These are phyloP conservation scores for Hestina assimilis DNA, from an alignment of 1,140 invertebrate genomes.

Conservation along the genomic window DNA sequence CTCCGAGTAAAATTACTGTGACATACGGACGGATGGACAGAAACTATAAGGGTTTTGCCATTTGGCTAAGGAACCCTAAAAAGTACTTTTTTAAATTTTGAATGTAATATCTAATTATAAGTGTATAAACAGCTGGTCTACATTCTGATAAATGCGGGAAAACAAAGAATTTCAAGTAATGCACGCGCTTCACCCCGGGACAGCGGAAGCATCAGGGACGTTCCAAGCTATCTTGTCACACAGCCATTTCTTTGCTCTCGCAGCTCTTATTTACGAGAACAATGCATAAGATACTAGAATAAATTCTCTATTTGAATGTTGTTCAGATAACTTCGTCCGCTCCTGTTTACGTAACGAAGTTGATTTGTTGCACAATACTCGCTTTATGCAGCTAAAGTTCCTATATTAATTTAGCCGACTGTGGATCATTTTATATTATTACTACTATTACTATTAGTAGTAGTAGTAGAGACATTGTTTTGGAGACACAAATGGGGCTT, in stretches of 20 bases:
- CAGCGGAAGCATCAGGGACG: constrained; percentile 44
- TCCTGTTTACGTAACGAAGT: constrained; percentile 13
- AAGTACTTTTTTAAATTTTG: no score
- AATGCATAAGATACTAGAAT: constrained; percentile 41
- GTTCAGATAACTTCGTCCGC: constrained; percentile 25
- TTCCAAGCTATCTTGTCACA: constrained; percentile 57
- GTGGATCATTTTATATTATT: background rate
- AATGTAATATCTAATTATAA: no score
- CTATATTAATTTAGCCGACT: constrained; percentile 4
- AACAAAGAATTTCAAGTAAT: constrained; percentile 58
- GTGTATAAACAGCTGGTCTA: constrained; percentile 36
- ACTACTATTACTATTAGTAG: no score
- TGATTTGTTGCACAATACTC: constrained; percentile 10
- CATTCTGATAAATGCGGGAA: constrained; percentile 31
- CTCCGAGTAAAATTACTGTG: no score
- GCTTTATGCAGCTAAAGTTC: constrained; percentile 13
- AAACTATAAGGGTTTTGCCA: no score
- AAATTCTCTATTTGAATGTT: constrained; percentile 35
- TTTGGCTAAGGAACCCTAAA: no score
- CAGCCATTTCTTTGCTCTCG: constrained; percentile 34
- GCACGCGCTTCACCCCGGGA: constrained; percentile 43
- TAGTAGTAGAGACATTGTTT: no score
- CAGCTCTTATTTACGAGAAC: constrained; percentile 49
- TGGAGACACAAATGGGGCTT: no score
- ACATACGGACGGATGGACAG: no score